Percentiles rank a stretch among this genome's conserved stretches.
phyloP scores from a whole-genome alignment of 2,797 vertebrate genomes.

The Octomys mimax region DNA sequence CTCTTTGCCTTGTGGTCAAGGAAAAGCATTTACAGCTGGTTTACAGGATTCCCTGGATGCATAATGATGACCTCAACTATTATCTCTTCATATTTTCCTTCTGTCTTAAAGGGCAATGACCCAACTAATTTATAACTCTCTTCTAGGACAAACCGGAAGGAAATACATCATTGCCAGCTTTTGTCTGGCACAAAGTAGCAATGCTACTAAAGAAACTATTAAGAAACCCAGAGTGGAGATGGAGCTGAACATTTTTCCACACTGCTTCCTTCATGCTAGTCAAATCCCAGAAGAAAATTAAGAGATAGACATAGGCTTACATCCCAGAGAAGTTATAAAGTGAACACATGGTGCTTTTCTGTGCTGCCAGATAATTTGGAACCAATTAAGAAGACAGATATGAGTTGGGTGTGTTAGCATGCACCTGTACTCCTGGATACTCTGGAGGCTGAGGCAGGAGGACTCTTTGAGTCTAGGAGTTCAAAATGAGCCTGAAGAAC shows the following conservation, averaged over 20 bases:
- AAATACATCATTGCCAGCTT: not conserved
- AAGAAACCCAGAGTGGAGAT: not conserved
- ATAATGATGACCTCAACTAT: conserved; percentile 37
- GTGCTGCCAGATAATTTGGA: conserved; percentile 11
- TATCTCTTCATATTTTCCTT: conserved; percentile 64
- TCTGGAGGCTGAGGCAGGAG: not conserved
- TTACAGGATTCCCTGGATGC: conserved; percentile 29
- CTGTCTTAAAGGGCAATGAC: conserved; percentile 63
- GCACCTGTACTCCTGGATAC: not conserved
- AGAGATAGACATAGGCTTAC: not conserved
- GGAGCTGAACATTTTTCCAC: not conserved
- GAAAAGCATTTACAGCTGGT: conserved; percentile 37
- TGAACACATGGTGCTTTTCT: conserved; percentile 12
- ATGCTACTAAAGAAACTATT: not conserved
- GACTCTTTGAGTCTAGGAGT: not conserved
- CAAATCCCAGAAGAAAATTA: conserved; percentile 14
- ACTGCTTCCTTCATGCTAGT: not conserved
- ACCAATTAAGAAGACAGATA: conserved; percentile 59
- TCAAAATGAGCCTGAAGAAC: not conserved
- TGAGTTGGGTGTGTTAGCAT: rapidly evolving
- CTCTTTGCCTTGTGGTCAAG: not conserved
- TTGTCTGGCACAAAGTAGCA: conserved; percentile 19
- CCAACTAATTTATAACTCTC: conserved; percentile 44
- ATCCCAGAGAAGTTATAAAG: not conserved
- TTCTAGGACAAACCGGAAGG: conserved; percentile 15